Evolutionary conservation across 1,140 invertebrate genomes (phyloP).

Genomic region (Caenorhabditis latens): DNA sequence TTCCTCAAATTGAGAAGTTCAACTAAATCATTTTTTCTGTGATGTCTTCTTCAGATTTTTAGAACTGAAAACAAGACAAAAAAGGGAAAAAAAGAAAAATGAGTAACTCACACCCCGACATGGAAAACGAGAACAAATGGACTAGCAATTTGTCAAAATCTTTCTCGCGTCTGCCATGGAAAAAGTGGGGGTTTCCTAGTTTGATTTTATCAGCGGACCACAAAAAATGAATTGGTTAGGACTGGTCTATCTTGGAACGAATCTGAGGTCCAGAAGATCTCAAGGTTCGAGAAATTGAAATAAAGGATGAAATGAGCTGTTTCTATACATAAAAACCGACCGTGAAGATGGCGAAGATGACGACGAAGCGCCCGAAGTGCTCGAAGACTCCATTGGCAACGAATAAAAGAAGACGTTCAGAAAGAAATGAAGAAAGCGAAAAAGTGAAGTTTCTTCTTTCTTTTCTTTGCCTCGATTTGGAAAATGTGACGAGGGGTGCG

Average conservation of each 20-base stretch:
- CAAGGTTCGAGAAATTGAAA: not conserved
- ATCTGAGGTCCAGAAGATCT: not conserved
- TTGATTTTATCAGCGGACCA: not conserved
- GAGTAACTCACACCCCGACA: not conserved
- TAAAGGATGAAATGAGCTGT: not conserved
- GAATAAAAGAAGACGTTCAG: not conserved
- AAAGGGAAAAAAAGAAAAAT: not conserved
- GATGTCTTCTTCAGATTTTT: not conserved
- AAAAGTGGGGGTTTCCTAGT: not conserved
- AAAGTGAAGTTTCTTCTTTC: not conserved
- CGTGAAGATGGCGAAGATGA: constrained; percentile 16
- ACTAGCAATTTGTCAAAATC: constrained; percentile 48
- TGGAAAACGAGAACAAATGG: constrained; percentile 6
- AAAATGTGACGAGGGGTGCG: constrained; percentile 23
- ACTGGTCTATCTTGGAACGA: not conserved
- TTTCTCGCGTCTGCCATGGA: not conserved
- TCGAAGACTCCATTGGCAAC: constrained; percentile 31
- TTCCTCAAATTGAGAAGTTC: constrained; percentile 39
- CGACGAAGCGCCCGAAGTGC: constrained; percentile 16
- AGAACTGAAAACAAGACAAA: not conserved
- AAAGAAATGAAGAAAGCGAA: not conserved
- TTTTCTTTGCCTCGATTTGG: constrained; percentile 15
- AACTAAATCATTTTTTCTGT: not conserved
- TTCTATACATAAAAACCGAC: constrained; percentile 17
- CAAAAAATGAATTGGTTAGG: too few relatives aligned